Evolutionary conservation across 2,113 vertebrate genomes (phyloP), one percentile per base, ranked within the genome.

Genomic region (Xenotilapia flavipinnis): DNA sequence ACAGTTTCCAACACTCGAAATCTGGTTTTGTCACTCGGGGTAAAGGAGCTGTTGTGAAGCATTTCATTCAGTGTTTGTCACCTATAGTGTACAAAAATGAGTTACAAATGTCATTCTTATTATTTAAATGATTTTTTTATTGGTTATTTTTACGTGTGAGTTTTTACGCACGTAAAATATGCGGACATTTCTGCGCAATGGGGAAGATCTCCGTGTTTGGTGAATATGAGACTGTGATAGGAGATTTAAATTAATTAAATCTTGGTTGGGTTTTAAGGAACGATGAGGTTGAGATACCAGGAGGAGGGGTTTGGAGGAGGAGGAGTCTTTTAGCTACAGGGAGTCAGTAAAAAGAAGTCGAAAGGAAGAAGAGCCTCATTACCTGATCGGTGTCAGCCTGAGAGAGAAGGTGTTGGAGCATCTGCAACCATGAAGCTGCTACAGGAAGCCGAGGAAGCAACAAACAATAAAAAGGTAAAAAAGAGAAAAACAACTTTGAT

Each of bases 401-500:
- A 4, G 81, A 49, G 33, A 45, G 62, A 73, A 12, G 26, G 4
- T 49, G 19, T 33, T 5, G n/a, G 36, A 79, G 23, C 42, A 45
- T 26, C 4, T 12, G 28, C 45, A 3, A 80, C 23, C 1, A 94
- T 95, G 93, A 85, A 92, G 81, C 40, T 87, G 26, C 38, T 91
- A 3, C 56, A 88, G 28, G 91, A 94, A n/a, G 28, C 49, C 0
- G 75, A 89, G 19, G 89, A 86, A 14, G 40, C 81, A 12, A 81
- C 90, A 36, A 87, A 49, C 6, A 81, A 95, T 38, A 94, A 88
- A 93, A 96, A 95, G 95, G 95, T 96, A 93, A 26, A 62, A 19
- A 9, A 28, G 1, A 58, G 3, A 28, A 58, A 9, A 58, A 58
- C 0, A 28, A 62, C 9, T 62, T 60, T 3, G 14, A 60, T 58